These are phyloP conservation scores for Lepeophtheirus nordmannii DNA, from an alignment of 2,888 invertebrate species.

Conservation along the genomic window DNA sequence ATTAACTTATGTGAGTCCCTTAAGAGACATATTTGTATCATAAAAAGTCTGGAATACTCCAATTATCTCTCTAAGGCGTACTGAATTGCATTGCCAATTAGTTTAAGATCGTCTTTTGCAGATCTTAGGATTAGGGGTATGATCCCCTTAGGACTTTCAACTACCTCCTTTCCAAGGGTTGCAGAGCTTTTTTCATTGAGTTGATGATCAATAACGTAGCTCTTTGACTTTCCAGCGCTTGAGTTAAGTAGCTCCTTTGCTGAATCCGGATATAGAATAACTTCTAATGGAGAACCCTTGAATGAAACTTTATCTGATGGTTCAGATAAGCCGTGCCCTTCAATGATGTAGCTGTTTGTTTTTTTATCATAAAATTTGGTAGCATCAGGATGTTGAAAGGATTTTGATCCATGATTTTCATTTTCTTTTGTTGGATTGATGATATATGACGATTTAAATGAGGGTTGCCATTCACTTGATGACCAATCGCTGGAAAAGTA, in stretches of 20 bases:
- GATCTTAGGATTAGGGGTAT: slow-evolving; percentile 6
- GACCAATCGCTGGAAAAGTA: neutral
- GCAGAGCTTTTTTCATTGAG: neutral
- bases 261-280: neutral
- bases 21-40: too few relatives aligned
- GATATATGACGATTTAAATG: neutral
- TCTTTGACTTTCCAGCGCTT: neutral
- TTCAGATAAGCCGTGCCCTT: neutral
- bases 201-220: neutral
- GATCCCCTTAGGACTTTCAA: neutral
- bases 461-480: neutral
- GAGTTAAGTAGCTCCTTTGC: neutral
- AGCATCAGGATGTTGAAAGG: too few relatives aligned
- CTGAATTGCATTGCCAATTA: slow-evolving; percentile 4
- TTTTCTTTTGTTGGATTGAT: neutral
- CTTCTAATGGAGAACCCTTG: neutral
- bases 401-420: neutral
- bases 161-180: neutral
- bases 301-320: neutral
- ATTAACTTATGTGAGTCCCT: too few relatives aligned
- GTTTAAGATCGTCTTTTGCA: neutral
- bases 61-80: neutral
- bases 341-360: neutral
- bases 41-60: neutral
- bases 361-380: neutral